Percentiles rank a stretch among this genome's conserved stretches.
Conservation (phyloP, 1,140 invertebrate genomes). For the Aleiodes sp. region DNA sequence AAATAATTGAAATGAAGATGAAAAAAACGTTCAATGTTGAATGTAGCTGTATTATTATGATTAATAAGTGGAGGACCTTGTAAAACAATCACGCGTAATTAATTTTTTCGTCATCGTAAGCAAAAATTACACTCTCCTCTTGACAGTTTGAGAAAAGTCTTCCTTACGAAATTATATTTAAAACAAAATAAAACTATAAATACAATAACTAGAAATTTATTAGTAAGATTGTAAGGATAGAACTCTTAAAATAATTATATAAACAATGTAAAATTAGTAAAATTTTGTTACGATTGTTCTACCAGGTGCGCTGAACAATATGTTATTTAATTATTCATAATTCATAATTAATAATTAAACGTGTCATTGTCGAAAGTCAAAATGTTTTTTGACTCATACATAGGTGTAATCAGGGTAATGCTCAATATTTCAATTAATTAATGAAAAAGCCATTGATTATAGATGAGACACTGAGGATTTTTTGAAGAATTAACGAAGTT, state of each 20-base stretch:
- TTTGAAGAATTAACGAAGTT: background rate
- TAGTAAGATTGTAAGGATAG: constrained; percentile 4
- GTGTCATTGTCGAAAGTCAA: background rate
- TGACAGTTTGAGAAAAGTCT: constrained; percentile 30
- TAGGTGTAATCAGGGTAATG: constrained; percentile 17
- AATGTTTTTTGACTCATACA: background rate
- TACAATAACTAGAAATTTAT: constrained; percentile 35
- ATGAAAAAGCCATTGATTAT: background rate
- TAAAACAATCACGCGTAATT: constrained; percentile 15
- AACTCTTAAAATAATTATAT: background rate
- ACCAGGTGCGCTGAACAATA: constrained; percentile 5
- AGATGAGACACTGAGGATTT: background rate
- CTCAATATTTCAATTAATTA: constrained; percentile 1
- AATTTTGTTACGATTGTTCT: constrained; percentile 9
- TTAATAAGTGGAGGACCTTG: background rate
- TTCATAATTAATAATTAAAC: background rate
- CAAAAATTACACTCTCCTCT: background rate
- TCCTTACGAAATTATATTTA: no score
- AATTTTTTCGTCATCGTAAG: background rate
- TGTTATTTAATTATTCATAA: background rate
- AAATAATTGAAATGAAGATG: background rate
- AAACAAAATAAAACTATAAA: no score
- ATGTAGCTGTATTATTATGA: background rate
- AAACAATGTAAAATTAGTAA: background rate
- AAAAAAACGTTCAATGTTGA: background rate